Evolutionary conservation across 1,140 invertebrate genomes (phyloP), one percentile per base, ranked within the genome.

Genomic region (Mactra quadrangularis): DNA sequence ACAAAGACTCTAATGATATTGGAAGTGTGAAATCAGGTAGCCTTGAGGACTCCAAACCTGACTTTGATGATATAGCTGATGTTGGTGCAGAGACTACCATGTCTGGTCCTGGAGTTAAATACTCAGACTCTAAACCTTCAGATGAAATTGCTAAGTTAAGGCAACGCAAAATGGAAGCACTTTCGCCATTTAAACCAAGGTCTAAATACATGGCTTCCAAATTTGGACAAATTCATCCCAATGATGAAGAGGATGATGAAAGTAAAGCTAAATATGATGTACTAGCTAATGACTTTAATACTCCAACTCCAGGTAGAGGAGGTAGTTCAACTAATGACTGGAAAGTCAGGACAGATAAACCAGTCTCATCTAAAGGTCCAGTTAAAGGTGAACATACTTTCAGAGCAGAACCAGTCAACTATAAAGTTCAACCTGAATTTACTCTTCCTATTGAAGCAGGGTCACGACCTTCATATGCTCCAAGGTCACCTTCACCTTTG

Each of bases 11-110:
- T 3, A 41, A 60, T 29, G 38, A 75, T 3, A 47, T 60, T 41
- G 66, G 47, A 47, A 81, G 77, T 81, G 64, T 81, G 1, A 66
- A 59, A 45, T 81, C 77, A 13, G 77, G 77, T 27, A 81, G 77
- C 41, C 55, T 53, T n/a, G 77, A 81, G 31, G 77, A 71, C 17
- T 35, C 66, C 29, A 68, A 25, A 55, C 70, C 76, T 13, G 57
- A 31, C 45, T n/a, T 59, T 22, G 38, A 55, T n/a, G 31, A 33
- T 25, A 27, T 29, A 31, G 35, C 25, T 33, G 52, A 70, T 35
- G 57, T 55, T 70, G 66, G 15, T 41, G 15, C 38, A 7, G 38
- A 7, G 38, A 41, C 38, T 41, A 15, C 6, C 6, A 15, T 41
- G 15, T 15, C 38, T 7, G 15, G 15, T 41, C 6, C 38, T 41